Evolutionary conservation across 2,113 vertebrate genomes (phyloP).

Genomic region (Merops nubicus): DNA sequence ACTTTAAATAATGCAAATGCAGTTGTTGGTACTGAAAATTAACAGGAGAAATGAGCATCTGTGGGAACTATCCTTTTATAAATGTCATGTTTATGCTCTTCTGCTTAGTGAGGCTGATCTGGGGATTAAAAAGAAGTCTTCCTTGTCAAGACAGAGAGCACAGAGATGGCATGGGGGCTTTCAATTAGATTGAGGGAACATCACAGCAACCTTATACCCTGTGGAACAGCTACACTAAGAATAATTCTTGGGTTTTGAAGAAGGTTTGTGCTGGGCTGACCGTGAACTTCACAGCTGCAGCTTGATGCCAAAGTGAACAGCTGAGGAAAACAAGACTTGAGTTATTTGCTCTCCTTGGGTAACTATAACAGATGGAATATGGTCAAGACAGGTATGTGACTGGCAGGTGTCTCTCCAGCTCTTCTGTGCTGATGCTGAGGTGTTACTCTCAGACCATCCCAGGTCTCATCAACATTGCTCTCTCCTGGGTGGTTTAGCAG

Average conservation of each 20-base stretch:
- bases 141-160: not conserved
- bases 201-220: not conserved
- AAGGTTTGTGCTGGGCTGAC: not conserved
- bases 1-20: not conserved
- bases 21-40: not conserved
- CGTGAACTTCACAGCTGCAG: not conserved
- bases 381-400: not conserved
- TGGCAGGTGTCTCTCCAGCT: not conserved
- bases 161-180: not conserved
- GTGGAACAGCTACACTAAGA: not conserved
- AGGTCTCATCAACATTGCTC: not conserved
- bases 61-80: not conserved
- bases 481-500: not conserved
- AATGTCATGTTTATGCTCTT: not conserved
- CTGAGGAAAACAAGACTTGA: not conserved
- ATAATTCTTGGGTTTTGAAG: not conserved
- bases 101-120: slow-evolving; percentile 3
- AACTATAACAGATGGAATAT: not conserved
- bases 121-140: slow-evolving; percentile 16
- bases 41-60: not conserved
- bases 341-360: not conserved
- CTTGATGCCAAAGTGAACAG: not conserved
- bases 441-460: not conserved
- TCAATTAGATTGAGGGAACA: not conserved
- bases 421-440: not conserved